Evolutionary conservation across 2,888 invertebrate genomes (phyloP).

Genomic region (Hyposoter didymator): DNA sequence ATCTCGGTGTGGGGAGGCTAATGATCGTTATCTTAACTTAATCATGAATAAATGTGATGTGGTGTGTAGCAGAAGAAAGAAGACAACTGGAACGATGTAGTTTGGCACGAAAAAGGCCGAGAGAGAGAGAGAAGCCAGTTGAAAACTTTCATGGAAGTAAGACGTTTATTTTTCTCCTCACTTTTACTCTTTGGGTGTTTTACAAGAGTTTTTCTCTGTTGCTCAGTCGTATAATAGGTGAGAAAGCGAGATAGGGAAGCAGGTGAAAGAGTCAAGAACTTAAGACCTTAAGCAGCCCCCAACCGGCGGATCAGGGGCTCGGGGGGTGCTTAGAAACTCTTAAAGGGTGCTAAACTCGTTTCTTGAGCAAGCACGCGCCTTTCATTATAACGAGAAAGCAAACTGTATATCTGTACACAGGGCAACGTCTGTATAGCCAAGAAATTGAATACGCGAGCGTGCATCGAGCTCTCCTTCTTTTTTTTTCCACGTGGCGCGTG

Average conservation of each 20-base stretch:
- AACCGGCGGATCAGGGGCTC: constrained; percentile 51
- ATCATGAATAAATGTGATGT: constrained; percentile 22
- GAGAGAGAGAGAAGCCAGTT: constrained; percentile 7
- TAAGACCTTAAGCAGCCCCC: constrained; percentile 74
- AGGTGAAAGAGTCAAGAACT: constrained; percentile 80
- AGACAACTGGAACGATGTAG: constrained; percentile 44
- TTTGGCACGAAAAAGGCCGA: constrained; percentile 37
- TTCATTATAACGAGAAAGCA: constrained; percentile 76
- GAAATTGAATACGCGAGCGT: constrained; percentile 63
- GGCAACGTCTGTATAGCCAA: constrained; percentile 19
- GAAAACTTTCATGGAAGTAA: constrained; percentile 51
- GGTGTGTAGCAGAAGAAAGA: constrained; percentile 1
- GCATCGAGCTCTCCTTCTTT: constrained; percentile 47
- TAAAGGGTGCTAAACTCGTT: constrained; percentile 79
- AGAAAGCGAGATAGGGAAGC: constrained; percentile 60
- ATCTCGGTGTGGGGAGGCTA: constrained; percentile 12
- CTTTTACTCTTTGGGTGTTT: constrained; percentile 15
- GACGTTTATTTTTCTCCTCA: constrained; percentile 50
- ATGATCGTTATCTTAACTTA: constrained; percentile 28
- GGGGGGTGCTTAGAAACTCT: constrained; percentile 74
- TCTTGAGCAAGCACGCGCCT: constrained; percentile 78
- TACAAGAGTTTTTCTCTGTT: constrained; percentile 8
- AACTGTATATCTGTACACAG: constrained; percentile 43
- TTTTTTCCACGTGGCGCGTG: constrained; percentile 40
- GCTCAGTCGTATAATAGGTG: constrained; percentile 20